Evolutionary conservation across 1,140 invertebrate genomes (phyloP).

Genomic region (Hyphantria cunea): DNA sequence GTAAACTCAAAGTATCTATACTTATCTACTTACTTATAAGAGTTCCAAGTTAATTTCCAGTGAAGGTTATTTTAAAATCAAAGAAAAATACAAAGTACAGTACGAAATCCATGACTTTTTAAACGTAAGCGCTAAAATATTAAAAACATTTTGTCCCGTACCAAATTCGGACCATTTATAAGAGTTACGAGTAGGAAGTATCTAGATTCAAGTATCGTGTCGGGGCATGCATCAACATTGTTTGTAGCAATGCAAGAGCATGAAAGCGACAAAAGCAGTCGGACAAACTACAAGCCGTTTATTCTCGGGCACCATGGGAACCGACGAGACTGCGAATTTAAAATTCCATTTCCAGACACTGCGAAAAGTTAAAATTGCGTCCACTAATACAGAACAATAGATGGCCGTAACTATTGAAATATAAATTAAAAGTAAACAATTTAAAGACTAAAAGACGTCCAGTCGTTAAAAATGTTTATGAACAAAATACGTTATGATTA

Average conservation of each 20-base stretch:
- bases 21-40: not conserved
- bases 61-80: too few relatives aligned
- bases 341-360: conserved; percentile 64
- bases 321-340: conserved; percentile 52
- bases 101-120: not conserved
- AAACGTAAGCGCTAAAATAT: not conserved
- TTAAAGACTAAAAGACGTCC: too few relatives aligned
- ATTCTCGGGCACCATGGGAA: conserved; percentile 48
- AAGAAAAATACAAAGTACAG: not conserved
- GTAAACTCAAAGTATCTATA: too few relatives aligned
- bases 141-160: conserved; percentile 5
- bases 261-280: conserved; percentile 30
- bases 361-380: conserved; percentile 58
- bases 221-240: conserved; percentile 19
- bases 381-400: conserved; percentile 32
- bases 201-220: conserved; percentile 13
- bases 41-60: too few relatives aligned
- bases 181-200: conserved; percentile 16
- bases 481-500: too few relatives aligned
- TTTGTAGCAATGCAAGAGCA: conserved; percentile 24
- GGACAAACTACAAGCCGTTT: conserved; percentile 43
- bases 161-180: conserved; percentile 7
- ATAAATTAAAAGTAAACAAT: not conserved
- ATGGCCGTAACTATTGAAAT: not conserved
- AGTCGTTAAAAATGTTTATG: too few relatives aligned